Conservation (phyloP, 1,140 invertebrate genomes). For the Pseudomyrmex flavicornis region DNA sequence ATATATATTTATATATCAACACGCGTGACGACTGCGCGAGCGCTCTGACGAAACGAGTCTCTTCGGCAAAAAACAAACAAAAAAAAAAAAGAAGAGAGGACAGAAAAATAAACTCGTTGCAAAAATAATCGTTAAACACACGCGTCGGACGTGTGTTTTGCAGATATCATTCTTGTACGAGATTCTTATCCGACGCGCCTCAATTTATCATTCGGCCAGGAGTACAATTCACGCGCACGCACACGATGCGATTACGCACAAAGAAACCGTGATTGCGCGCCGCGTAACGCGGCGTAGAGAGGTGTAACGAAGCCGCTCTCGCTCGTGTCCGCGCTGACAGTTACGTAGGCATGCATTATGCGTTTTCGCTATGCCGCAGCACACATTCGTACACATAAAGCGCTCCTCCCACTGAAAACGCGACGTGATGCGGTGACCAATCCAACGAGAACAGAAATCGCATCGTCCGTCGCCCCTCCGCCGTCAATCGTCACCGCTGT, state of each 20-base stretch:
- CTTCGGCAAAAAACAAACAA: too few relatives aligned
- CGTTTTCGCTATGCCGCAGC: slow-evolving; percentile 62
- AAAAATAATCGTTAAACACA: slow-evolving; percentile 42
- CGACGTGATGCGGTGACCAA: slow-evolving; percentile 70
- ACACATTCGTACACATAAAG: slow-evolving; percentile 32
- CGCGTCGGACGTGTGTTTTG: slow-evolving; percentile 18
- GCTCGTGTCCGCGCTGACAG: slow-evolving; percentile 70
- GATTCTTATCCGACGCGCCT: slow-evolving; percentile 61
- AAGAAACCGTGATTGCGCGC: slow-evolving; percentile 52
- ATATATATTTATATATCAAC: background rate
- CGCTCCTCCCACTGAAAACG: slow-evolving; percentile 76
- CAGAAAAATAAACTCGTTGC: background rate
- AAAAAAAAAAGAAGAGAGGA: too few relatives aligned
- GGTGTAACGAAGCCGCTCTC: slow-evolving; percentile 59
- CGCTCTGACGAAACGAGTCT: background rate
- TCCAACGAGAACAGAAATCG: slow-evolving; percentile 59
- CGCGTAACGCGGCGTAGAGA: slow-evolving; percentile 50
- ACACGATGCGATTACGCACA: background rate
- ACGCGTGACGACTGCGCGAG: background rate
- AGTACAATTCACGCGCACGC: slow-evolving; percentile 42
- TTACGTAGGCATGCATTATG: slow-evolving; percentile 77
- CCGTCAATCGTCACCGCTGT: slow-evolving; percentile 32
- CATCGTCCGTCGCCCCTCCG: slow-evolving; percentile 57
- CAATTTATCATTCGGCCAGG: slow-evolving; percentile 69
- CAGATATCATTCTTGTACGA: slow-evolving; percentile 53